Evolutionary conservation across 1,140 invertebrate species (phyloP).

Genomic region (Drosophila arawakana): DNA sequence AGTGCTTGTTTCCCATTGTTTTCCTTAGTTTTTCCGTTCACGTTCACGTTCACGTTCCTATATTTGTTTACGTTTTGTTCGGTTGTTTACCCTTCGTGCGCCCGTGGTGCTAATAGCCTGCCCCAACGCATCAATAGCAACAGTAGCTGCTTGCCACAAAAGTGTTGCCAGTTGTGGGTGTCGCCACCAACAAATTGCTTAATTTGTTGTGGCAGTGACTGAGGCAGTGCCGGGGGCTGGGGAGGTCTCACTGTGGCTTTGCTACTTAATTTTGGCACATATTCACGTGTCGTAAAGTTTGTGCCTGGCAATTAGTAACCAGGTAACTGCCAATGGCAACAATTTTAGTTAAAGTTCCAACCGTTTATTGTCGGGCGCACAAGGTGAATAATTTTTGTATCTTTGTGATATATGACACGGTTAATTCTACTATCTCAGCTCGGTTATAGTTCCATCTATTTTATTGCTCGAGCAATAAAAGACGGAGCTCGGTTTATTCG

Average conservation of each 20-base stretch:
- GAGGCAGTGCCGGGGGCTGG: not conserved
- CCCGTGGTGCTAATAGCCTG: conserved; percentile 20
- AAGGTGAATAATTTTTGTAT: conserved; percentile 1
- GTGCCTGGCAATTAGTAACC: conserved; percentile 49
- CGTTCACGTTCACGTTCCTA: not conserved
- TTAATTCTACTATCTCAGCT: conserved; percentile 6
- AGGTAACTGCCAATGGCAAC: conserved; percentile 33
- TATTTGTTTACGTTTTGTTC: conserved; percentile 4
- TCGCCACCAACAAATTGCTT: conserved; percentile 47
- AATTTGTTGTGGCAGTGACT: conserved; percentile 43
- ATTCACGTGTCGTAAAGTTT: conserved; percentile 53
- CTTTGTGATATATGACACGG: not conserved
- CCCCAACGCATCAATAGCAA: conserved; percentile 16
- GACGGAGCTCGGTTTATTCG: conserved; percentile 9
- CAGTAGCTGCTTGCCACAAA: conserved; percentile 4
- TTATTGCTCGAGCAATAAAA: conserved; percentile 35
- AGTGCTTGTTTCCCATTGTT: not conserved
- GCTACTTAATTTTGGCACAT: conserved; percentile 50
- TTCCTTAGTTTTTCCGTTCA: conserved; percentile 10
- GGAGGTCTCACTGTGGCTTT: conserved; percentile 1
- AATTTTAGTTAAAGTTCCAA: conserved; percentile 33
- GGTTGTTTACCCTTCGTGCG: conserved; percentile 18
- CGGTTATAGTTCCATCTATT: conserved; percentile 8
- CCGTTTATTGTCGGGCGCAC: conserved; percentile 15
- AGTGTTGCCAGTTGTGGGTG: conserved; percentile 28